Evolutionary conservation across 2,797 vertebrate species (phyloP).

Genomic region (Fistularia commersonii): DNA sequence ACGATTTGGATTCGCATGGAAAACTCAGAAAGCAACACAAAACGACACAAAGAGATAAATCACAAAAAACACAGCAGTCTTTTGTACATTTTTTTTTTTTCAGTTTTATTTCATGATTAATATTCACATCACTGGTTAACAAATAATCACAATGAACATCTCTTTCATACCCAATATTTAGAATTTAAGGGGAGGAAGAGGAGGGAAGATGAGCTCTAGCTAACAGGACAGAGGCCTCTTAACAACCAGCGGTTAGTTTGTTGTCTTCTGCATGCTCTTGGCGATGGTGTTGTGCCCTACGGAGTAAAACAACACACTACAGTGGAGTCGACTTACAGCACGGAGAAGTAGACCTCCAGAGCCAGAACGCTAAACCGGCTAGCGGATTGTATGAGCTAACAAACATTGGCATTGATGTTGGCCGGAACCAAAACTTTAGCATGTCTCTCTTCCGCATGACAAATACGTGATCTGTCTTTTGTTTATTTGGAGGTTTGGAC

Average conservation of each 20-base stretch:
- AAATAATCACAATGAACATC: constrained; percentile 78
- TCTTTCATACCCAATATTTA: constrained; percentile 81
- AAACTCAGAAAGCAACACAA: too few relatives aligned
- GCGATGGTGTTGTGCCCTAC: constrained; percentile 59
- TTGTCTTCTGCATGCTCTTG: constrained; percentile 71
- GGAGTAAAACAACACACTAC: constrained; percentile 51
- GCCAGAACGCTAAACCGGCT: not conserved
- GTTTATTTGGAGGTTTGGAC: too few relatives aligned
- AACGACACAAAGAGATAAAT: constrained; percentile 26
- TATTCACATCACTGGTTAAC: constrained; percentile 82
- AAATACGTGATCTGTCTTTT: too few relatives aligned
- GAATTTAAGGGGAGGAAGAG: constrained; percentile 29
- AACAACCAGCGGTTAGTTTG: constrained; percentile 60
- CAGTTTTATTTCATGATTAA: constrained; percentile 80
- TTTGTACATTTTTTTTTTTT: constrained; percentile 44
- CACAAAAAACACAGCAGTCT: constrained; percentile 8
- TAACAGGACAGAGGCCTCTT: constrained; percentile 68
- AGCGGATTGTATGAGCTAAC: not conserved
- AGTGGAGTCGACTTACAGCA: constrained; percentile 46
- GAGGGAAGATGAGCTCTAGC: constrained; percentile 58
- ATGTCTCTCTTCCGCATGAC: too few relatives aligned
- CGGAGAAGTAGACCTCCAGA: constrained; percentile 33
- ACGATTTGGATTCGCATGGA: too few relatives aligned
- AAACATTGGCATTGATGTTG: too few relatives aligned
- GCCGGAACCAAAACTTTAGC: too few relatives aligned